Base-by-base conservation (phyloP, 2,797 vertebrate species). In the Poeciliopsis paucimaculata region DNA sequence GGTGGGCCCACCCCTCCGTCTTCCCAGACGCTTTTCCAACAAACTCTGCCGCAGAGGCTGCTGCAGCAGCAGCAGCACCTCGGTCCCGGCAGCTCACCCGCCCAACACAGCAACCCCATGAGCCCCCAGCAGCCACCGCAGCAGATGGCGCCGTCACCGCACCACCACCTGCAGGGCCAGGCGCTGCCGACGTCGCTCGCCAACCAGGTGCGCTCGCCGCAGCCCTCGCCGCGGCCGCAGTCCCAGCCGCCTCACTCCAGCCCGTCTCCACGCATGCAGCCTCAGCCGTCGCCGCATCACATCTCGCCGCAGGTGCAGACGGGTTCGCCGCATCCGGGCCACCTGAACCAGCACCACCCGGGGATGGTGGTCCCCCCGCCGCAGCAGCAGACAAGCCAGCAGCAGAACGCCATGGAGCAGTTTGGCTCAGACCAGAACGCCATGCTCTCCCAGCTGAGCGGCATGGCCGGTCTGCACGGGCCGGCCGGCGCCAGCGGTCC, bases 191-290 rank as follows among this genome's bases (percentile, higher is more conserved):
- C 96, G 10, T 97, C 98, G 1, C 96, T 99, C 84, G 97, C 96
- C 84, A 99, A 96, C 91, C 98, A 99, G 96, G 98, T 99, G 87
- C 98, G 98, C 28, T 99, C 98, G 39, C 98, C 98, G 0, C 98
- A 99, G 88, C 98, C 98, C 18, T 99, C 98, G 0, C 98, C 98
- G 0, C 95, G 98, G 82, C 98, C 98, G 0, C 98, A 99, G 91
- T 99, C 98, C 53, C 98, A 99, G 91, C 98, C 98, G 0, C 97
- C 98, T 16, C 98, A 98, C 95, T 99, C 98, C 73, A 99, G 98
- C 94, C 98, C 98, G 0, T 99, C 98, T 49, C 98, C 98, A 0
- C 96, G 98, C 94, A 97, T 98, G 97, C 98, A 99, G 86, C 97
- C 97, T 62, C 98, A 99, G 88, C 98, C 98, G 81, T 99, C 98